Percentiles rank a stretch among this genome's conserved stretches.
Conservation (phyloP, 2,888 invertebrate species). For the Tanaodytes sp. region DNA sequence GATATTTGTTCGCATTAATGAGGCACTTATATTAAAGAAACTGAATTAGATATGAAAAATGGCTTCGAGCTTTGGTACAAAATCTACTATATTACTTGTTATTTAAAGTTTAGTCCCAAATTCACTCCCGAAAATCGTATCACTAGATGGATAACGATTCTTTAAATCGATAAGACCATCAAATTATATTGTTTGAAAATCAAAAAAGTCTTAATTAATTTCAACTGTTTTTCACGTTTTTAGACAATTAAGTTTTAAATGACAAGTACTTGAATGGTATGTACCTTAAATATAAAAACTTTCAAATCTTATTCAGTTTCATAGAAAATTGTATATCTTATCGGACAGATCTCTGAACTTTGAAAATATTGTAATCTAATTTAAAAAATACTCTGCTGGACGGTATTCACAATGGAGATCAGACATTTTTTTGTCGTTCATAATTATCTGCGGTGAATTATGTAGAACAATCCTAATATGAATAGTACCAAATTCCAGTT, state of each 20-base stretch:
- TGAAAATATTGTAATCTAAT: neutral
- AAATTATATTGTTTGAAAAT: no score
- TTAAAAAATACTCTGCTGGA: slow-evolving; percentile 29
- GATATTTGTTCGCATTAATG: neutral
- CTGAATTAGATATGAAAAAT: slow-evolving; percentile 22
- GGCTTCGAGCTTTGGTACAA: slow-evolving; percentile 24
- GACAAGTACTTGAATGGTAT: no score
- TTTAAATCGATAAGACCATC: no score
- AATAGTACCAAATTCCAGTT: slow-evolving; percentile 72
- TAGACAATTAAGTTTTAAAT: no score
- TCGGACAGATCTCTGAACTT: slow-evolving; percentile 16
- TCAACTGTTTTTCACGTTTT: no score
- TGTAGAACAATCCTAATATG: slow-evolving; percentile 57
- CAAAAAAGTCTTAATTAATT: no score
- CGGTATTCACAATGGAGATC: slow-evolving; percentile 37
- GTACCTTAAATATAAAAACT: no score
- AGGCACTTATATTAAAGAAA: slow-evolving; percentile 7
- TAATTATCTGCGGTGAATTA: slow-evolving; percentile 38
- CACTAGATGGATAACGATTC: no score
- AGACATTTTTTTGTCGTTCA: neutral
- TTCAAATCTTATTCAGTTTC: slow-evolving; percentile 19
- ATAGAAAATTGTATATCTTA: neutral
- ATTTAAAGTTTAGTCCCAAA: neutral
- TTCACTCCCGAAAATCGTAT: no score
- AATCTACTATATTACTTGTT: slow-evolving; percentile 3